Evolutionary conservation across 2,113 vertebrate species (phyloP).

Genomic region (Vimba vimba): DNA sequence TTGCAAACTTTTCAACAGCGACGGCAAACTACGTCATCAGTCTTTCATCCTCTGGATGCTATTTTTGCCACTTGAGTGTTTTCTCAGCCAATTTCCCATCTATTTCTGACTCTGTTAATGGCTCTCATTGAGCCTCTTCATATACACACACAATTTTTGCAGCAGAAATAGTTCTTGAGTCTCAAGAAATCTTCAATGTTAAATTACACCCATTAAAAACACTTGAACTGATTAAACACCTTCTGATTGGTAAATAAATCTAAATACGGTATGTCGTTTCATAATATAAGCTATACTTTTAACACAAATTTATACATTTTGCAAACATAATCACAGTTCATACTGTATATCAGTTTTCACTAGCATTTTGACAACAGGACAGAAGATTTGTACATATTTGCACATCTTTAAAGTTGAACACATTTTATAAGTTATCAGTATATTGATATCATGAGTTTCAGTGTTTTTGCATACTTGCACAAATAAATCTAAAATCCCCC

Average conservation of each 20-base stretch:
- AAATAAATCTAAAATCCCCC: background rate
- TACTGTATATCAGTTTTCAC: background rate
- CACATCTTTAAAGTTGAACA: background rate
- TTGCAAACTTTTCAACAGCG: background rate
- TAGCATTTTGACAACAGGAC: background rate
- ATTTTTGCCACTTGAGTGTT: conserved; percentile 15
- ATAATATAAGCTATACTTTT: background rate
- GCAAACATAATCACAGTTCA: background rate
- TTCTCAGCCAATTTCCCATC: conserved; percentile 19
- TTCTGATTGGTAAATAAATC: background rate
- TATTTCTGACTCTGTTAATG: conserved; percentile 19
- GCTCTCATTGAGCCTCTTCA: background rate
- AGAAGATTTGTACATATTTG: background rate
- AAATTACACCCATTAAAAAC: background rate
- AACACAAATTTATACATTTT: background rate
- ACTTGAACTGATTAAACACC: background rate
- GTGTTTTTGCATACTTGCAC: background rate
- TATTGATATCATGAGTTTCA: background rate
- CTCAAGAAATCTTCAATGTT: background rate
- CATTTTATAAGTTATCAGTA: background rate
- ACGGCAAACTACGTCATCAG: background rate
- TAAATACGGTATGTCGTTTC: background rate
- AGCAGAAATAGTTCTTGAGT: background rate
- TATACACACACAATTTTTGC: background rate
- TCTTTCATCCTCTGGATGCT: conserved; percentile 21